A percentile compares a stretch with the other conserved stretches of the same genome.
phyloP scores from a whole-genome alignment of 2,797 vertebrate genomes.

The Schizothorax lantsangensis region DNA sequence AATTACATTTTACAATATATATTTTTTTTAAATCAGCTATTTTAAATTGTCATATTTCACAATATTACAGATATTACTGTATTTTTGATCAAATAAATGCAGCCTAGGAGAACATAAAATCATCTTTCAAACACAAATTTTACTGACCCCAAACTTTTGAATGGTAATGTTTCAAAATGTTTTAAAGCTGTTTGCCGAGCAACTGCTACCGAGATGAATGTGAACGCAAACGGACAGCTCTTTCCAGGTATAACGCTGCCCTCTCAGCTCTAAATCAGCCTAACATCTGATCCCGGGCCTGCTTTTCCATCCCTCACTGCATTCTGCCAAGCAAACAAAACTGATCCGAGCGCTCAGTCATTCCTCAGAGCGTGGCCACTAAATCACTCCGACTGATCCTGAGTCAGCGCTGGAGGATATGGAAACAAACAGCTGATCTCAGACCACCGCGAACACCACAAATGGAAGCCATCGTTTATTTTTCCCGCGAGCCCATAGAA shows the following conservation, averaged over 20 bases:
- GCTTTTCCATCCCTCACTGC: constrained; percentile 19
- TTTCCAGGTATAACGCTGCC: constrained; percentile 13
- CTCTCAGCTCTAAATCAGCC: background rate
- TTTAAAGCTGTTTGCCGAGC: background rate
- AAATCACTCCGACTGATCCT: constrained; percentile 45
- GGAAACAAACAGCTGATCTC: constrained; percentile 45
- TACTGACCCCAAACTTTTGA: background rate
- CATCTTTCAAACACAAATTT: background rate
- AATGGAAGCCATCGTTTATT: constrained; percentile 36
- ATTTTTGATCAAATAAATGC: background rate
- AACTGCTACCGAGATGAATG: background rate
- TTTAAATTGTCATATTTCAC: background rate
- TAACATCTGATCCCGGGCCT: constrained; percentile 34
- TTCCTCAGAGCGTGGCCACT: constrained; percentile 9
- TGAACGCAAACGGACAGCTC: background rate
- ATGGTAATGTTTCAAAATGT: background rate
- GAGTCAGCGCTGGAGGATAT: constrained; percentile 29
- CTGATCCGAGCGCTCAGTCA: constrained; percentile 7
- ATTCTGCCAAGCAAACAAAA: constrained; percentile 38
- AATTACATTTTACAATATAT: background rate
- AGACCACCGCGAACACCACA: constrained; percentile 1
- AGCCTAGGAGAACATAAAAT: background rate
- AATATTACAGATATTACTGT: background rate
- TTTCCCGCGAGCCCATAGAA: background rate
- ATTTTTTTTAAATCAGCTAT: background rate